phyloP scores from a whole-genome alignment of 1,140 invertebrate genomes.

The Heliconius congener region DNA sequence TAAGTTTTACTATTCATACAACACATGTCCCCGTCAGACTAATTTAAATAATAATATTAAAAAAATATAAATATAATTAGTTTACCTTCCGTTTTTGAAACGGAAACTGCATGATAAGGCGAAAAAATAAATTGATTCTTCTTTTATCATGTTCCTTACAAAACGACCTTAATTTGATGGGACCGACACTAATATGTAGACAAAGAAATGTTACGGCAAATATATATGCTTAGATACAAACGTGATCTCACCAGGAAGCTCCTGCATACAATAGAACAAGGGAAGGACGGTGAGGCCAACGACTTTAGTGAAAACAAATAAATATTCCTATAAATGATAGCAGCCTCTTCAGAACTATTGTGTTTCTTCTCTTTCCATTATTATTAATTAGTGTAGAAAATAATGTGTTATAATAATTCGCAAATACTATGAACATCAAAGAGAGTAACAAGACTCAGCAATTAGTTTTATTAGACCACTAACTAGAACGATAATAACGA shows the following conservation, averaged over 20 bases:
- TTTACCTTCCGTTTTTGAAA: conserved; percentile 62
- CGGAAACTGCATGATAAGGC: conserved; percentile 74
- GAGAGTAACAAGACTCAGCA: neutral
- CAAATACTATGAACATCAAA: neutral
- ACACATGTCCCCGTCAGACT: neutral
- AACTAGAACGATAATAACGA: conserved; percentile 10
- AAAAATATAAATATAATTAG: conserved; percentile 5
- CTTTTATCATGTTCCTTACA: conserved; percentile 45
- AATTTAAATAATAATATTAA: neutral
- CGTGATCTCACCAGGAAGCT: conserved; percentile 69
- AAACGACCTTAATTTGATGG: conserved; percentile 61
- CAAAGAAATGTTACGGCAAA: conserved; percentile 43
- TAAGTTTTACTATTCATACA: neutral
- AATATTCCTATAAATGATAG: conserved; percentile 41
- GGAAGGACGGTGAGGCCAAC: conserved; percentile 63
- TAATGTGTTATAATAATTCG: neutral
- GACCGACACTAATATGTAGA: conserved; percentile 47
- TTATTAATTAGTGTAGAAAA: neutral
- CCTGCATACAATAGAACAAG: conserved; percentile 59
- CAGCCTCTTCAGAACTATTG: neutral
- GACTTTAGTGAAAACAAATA: conserved; percentile 60
- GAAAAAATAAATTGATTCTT: conserved; percentile 71
- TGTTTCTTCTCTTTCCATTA: neutral
- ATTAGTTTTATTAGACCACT: conserved; percentile 6
- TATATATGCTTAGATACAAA: conserved; percentile 59